Evolutionary conservation across 2,797 vertebrate genomes (phyloP).

Genomic region (Platyrinchus mystaceus): DNA sequence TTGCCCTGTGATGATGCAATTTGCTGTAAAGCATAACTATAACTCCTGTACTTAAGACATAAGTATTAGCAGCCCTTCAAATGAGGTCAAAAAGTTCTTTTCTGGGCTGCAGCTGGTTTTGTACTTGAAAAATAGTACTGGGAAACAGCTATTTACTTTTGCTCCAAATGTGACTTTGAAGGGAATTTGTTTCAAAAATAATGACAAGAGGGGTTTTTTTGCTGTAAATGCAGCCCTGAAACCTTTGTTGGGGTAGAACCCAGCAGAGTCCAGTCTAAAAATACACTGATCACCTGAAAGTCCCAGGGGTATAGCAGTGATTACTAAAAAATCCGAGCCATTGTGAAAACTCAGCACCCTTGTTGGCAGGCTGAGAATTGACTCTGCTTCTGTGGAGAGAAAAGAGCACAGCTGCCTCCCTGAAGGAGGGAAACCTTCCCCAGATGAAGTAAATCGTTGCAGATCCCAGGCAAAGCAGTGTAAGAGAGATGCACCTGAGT

Average conservation of each 20-base stretch:
- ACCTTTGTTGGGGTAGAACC: neutral
- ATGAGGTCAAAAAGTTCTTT: neutral
- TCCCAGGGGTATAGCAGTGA: neutral
- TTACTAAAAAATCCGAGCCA: neutral
- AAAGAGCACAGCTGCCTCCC: neutral
- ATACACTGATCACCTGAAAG: neutral
- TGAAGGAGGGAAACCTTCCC: neutral
- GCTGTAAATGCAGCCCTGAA: neutral
- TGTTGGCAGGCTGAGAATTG: neutral
- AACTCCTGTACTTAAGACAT: neutral
- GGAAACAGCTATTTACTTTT: neutral
- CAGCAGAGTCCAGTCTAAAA: neutral
- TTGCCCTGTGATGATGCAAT: neutral
- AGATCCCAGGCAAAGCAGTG: neutral
- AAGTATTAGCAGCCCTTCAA: neutral
- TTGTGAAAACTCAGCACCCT: neutral
- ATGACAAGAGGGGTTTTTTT: neutral
- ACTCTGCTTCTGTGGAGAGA: neutral
- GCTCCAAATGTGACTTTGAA: neutral
- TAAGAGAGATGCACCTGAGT: fast-evolving
- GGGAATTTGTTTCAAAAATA: neutral
- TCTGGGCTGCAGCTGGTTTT: neutral
- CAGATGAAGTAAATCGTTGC: neutral
- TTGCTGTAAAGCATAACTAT: neutral
- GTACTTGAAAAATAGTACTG: neutral